phyloP scores from a whole-genome alignment of 2,797 vertebrate species.

The Coregonus suidteri region DNA sequence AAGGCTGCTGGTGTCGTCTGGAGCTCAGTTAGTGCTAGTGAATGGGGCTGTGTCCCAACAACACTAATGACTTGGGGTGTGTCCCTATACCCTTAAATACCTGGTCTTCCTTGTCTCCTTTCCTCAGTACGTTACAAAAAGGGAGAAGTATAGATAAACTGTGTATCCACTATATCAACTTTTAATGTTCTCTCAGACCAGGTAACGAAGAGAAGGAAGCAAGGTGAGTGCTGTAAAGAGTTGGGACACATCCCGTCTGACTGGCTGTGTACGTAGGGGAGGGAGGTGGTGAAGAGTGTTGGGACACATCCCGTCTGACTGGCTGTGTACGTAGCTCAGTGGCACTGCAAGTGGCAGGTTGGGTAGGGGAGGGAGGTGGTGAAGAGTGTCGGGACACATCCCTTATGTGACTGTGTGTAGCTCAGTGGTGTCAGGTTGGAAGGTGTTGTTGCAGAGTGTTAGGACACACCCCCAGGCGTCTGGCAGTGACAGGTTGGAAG shows the following conservation, averaged over 20 bases:
- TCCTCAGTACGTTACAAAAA: neutral
- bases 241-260: neutral
- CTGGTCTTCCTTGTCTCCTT: neutral
- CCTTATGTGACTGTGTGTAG: too few species aligned
- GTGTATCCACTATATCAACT: neutral
- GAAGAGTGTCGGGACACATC: neutral
- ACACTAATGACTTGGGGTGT: neutral
- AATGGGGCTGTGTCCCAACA: too few species aligned
- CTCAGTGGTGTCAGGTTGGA: neutral
- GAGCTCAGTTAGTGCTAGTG: too few species aligned
- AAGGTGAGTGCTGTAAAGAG: neutral
- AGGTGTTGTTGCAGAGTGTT: too few species aligned
- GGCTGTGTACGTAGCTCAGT: too few species aligned
- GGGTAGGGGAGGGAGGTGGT: neutral
- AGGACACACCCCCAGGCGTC: too few species aligned
- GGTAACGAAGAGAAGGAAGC: neutral
- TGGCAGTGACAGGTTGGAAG: too few species aligned
- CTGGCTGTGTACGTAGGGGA: neutral
- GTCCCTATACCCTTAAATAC: neutral
- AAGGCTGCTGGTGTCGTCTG: too few species aligned
- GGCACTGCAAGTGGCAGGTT: neutral
- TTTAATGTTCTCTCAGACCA: neutral
- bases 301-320: neutral
- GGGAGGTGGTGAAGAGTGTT: neutral
- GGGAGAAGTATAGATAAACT: too few species aligned